Base-by-base conservation (phyloP, 2,888 invertebrate genomes). In the Rhogogaster chlorosoma region DNA sequence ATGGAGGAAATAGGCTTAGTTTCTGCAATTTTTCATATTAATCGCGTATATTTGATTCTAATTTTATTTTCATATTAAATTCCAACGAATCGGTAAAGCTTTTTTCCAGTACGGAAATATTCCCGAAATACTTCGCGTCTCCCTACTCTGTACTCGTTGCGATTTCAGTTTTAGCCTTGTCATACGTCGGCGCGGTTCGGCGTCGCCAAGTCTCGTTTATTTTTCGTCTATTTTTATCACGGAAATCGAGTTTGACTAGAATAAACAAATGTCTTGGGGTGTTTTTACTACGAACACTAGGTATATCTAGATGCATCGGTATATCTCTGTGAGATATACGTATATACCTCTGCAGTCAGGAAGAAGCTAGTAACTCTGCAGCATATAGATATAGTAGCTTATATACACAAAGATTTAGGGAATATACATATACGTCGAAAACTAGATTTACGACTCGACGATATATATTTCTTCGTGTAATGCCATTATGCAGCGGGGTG, bases 221-320 rank as follows among this genome's bases (percentile, higher is more conserved):
- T 15, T 77, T 77, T 18, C 6, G 53, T 32, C 77, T 77, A 77
- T 77, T 77, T 77, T 77, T 53, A 77, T 49, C 77, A 77, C 77
- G 77, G 77, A 77, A 77, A 77, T 77, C 77, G 77, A 77, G 77
- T 77, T 77, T 77, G 29, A 53, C 77, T 77, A 77, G 77, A 49
- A 77, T 32, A 77, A 77, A 77, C 77, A 42, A 73, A 73, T 26
- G 29, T 42, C 42, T 38, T 26, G 61, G 26, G 22, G 61, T n/a
- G 53, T 1, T 53, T 61, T 71, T n/a, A n/a, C 36, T 71, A 38
- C 38, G 70, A 71, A n/a, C 2, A 22, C 29, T 26, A 61, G n/a
- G n/a, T n/a, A n/a, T n/a, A n/a, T n/a, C n/a, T 61, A 61, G 3
- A 22, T 61, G 26, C 22, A 26, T 26, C 9, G 4, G 26, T 26